Percentiles rank a stretch among this genome's conserved stretches.
phyloP scores from a whole-genome alignment of 2,113 vertebrate genomes.

The Psittacara wagleri region DNA sequence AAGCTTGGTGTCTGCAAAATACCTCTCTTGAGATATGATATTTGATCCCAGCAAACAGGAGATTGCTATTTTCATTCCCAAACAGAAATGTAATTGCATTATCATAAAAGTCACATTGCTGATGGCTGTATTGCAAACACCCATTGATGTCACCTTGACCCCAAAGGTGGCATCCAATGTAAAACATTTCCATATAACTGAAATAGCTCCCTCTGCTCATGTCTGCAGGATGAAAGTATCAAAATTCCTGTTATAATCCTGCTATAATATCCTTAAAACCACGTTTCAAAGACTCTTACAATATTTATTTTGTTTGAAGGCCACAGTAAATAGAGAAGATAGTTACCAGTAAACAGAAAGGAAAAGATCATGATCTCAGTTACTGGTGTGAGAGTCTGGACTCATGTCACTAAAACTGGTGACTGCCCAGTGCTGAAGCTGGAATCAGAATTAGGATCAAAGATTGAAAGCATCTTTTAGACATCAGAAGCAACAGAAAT shows the following conservation, averaged over 20 bases:
- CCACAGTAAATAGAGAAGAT: neutral
- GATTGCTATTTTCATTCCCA: neutral
- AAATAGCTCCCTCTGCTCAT: neutral
- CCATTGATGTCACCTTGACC: neutral
- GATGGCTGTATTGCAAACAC: neutral
- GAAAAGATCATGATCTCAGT: neutral
- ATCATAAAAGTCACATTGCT: conserved; percentile 14
- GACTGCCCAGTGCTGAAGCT: neutral
- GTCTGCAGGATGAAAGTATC: neutral
- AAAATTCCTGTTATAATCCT: neutral
- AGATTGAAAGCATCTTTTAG: neutral
- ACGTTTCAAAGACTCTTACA: neutral
- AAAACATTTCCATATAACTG: neutral
- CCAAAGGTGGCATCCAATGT: neutral
- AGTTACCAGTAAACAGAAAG: neutral
- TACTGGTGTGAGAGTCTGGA: neutral
- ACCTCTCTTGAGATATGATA: neutral
- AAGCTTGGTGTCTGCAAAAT: neutral
- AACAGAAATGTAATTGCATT: conserved; percentile 10
- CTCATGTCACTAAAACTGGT: neutral
- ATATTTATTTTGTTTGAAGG: neutral
- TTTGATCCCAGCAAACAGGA: conserved; percentile 2
- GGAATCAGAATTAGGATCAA: neutral
- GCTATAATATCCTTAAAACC: neutral
- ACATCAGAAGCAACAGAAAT: neutral